A percentile compares a stretch with the other conserved stretches of the same genome.
Evolutionary conservation across 2,888 invertebrate genomes (phyloP).

Genomic region (Clepsis dumicolana): DNA sequence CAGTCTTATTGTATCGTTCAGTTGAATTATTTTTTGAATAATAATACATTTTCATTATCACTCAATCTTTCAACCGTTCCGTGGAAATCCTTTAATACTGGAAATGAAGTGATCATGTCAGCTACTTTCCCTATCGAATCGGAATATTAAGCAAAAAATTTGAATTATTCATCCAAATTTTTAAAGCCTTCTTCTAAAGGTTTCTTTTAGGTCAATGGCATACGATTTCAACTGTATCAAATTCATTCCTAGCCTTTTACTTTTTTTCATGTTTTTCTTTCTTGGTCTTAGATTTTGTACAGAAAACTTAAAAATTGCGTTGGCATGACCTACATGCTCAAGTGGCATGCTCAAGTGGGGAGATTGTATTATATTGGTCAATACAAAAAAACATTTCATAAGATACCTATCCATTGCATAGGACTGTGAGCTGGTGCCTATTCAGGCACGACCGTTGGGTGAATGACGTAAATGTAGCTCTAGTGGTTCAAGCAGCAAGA

Average conservation of each 20-base stretch:
- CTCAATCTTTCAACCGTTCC: background rate
- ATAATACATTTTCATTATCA: background rate
- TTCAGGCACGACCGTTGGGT: no score
- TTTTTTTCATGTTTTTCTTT: no score
- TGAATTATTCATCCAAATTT: slow-evolving; percentile 46
- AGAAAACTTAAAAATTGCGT: no score
- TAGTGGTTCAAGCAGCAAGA: no score
- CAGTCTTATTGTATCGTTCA: background rate
- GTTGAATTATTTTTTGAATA: background rate
- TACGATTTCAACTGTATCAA: background rate
- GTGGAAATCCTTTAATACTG: background rate
- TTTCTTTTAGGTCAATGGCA: background rate
- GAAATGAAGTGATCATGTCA: slow-evolving; percentile 10
- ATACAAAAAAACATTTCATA: no score
- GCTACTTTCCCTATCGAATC: background rate
- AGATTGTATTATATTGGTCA: no score
- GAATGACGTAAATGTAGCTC: no score
- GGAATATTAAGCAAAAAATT: slow-evolving; percentile 43
- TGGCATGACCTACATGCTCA: no score
- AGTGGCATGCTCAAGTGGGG: no score
- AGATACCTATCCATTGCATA: no score
- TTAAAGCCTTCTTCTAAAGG: slow-evolving; percentile 30
- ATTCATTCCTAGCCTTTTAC: background rate
- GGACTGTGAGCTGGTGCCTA: no score
- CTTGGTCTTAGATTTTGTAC: no score